phyloP scores from a whole-genome alignment of 35 echinoderm and acorn worm species.

The Ptychodera flava region DNA sequence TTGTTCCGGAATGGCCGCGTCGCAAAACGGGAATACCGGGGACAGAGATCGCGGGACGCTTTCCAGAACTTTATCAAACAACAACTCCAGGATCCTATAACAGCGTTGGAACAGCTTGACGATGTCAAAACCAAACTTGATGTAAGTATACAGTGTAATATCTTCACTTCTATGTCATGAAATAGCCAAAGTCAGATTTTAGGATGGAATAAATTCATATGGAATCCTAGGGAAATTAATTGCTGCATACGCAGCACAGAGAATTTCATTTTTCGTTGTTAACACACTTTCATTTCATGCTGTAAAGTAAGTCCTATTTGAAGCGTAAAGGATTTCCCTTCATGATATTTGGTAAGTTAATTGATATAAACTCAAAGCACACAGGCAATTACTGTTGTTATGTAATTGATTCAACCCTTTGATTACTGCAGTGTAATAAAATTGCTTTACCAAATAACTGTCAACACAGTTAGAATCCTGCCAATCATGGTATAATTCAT shows the following conservation, averaged over 20 bases:
- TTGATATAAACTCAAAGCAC: too few relatives aligned
- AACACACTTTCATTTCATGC: neutral
- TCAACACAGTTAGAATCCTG: too few relatives aligned
- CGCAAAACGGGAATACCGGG: constrained; percentile 88
- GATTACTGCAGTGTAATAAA: too few relatives aligned
- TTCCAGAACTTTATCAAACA: constrained; percentile 68
- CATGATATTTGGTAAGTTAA: too few relatives aligned
- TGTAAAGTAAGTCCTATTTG: neutral
- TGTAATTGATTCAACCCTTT: too few relatives aligned
- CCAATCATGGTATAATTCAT: too few relatives aligned
- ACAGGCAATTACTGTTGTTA: too few relatives aligned
- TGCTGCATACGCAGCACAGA: too few relatives aligned
- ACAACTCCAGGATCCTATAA: constrained; percentile 63
- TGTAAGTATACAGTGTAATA: constrained; percentile 40
- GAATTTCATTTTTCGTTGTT: neutral
- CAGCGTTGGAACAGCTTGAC: constrained; percentile 25
- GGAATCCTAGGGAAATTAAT: too few relatives aligned
- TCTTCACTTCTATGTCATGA: neutral
- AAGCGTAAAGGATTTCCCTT: too few relatives aligned
- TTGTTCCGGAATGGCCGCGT: constrained; percentile 84
- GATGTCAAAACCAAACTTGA: constrained; percentile 51
- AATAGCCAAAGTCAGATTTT: neutral
- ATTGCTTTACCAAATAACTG: too few relatives aligned
- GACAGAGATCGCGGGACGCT: constrained; percentile 87
- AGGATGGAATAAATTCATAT: too few relatives aligned